Conservation (phyloP, 2,113 vertebrate species). For the Coregonus clupeaformis region DNA sequence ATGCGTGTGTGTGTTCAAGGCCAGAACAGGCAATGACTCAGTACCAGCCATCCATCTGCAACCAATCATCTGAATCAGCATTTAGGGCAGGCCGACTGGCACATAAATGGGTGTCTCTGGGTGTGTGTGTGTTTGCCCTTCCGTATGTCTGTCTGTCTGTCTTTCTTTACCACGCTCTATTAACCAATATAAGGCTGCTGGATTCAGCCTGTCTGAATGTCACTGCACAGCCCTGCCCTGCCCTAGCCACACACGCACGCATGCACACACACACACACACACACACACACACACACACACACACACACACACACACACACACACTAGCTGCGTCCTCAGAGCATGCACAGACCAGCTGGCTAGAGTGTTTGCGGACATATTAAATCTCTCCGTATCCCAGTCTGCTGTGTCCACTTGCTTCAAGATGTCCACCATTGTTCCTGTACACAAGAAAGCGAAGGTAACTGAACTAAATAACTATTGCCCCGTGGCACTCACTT, state of each 20-base stretch:
- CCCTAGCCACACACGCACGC: constrained; percentile 40
- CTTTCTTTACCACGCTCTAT: constrained; percentile 41
- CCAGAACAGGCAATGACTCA: constrained; percentile 25
- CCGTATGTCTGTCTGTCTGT: constrained; percentile 46
- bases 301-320: no score
- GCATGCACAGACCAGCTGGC: no score
- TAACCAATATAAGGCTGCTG: constrained; percentile 44
- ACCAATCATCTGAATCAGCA: constrained; percentile 28
- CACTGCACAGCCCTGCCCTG: constrained; percentile 44
- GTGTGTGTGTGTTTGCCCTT: constrained; percentile 19
- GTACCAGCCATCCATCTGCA: constrained; percentile 37
- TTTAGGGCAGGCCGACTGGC: constrained; percentile 23
- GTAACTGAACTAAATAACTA: no score
- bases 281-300: neutral
- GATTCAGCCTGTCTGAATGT: constrained; percentile 46
- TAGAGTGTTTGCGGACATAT: no score
- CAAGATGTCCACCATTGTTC: no score
- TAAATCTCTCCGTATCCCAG: no score
- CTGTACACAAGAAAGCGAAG: no score
- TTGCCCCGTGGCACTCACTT: no score
- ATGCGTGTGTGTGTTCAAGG: constrained; percentile 30
- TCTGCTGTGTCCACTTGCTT: no score
- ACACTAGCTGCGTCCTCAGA: no score
- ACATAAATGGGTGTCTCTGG: no score
- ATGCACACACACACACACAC: neutral